Base-by-base conservation (phyloP, 2,113 vertebrate species). In the Dromaius novaehollandiae region DNA sequence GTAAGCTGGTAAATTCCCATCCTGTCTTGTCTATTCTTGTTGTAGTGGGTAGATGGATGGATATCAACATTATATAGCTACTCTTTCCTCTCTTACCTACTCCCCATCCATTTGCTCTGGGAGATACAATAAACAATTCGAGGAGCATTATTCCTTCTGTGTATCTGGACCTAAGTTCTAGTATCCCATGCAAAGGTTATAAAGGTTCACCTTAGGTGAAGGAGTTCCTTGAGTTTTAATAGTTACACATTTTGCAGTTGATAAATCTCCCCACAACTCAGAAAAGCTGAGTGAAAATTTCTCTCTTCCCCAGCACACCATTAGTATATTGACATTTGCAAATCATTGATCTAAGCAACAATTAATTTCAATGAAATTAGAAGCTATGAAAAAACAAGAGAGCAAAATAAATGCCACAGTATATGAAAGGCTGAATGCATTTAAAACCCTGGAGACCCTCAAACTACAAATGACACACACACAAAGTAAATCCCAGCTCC, bases 341-440 rank as follows among this genome's bases (percentile, higher is more conserved):
- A 86, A 93, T 77, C 82, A 61, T 78, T 96, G 86, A 38, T 25
- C 51, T 95, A 87, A 56, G 42, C 28, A 96, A 70, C 3, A 77
- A 88, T 95, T 81, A 80, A 95, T 93, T 96, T 89, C 25, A 94
- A 42, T 82, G 9, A 95, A 96, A 93, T 88, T 81, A 83, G 66
- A 95, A 96, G 87, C 30, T 28, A 76, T 22, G 34, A 38, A 82
- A 83, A 79, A 81, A 21, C 30, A 89, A 36, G 56, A 68, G 46
- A 95, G 30, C 7, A 92, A 95, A 96, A 69, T 88, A 94, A 93
- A 95, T 94, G 53, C 34, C 38, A 95, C 40, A 76, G 32, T 55
- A 69, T 48, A 78, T 65, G 42, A 71, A 93, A 86, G 36, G 6
- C 13, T 79, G 55, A 82, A 71, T 70, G 40, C 26, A 79, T 93